Conservation (phyloP, 2,888 invertebrate genomes). For the Leptinotarsa rubiginosa region DNA sequence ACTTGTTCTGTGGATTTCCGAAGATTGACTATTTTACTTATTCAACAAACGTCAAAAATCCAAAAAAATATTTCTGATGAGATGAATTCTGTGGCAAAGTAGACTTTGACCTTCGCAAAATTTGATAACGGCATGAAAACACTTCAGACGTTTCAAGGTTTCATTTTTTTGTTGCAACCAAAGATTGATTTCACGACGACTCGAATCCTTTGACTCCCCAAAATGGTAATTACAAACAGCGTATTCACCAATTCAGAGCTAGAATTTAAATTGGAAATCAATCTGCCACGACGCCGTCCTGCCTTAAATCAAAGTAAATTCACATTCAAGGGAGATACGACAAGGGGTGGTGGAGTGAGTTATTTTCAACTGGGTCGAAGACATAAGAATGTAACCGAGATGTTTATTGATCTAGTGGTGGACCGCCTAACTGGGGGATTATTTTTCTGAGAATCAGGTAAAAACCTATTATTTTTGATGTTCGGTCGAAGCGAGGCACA, state of each 20-base stretch:
- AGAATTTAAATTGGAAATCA: constrained; percentile 5
- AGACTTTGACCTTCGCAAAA: too few relatives aligned
- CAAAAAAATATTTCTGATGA: too few relatives aligned
- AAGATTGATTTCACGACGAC: not conserved
- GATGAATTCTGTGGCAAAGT: too few relatives aligned
- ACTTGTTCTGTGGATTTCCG: too few relatives aligned
- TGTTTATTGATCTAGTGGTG: not conserved
- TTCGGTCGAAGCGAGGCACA: not conserved
- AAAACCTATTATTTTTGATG: not conserved
- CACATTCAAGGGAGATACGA: not conserved
- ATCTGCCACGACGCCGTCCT: constrained; percentile 1
- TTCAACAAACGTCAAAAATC: too few relatives aligned
- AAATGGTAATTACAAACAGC: not conserved
- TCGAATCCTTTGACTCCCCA: not conserved
- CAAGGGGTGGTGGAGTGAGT: not conserved
- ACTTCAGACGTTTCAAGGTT: not conserved
- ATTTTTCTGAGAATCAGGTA: not conserved
- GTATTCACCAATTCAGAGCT: not conserved
- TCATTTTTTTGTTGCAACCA: not conserved
- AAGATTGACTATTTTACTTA: too few relatives aligned
- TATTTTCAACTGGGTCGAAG: not conserved
- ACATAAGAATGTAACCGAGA: not conserved
- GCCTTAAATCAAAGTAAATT: not conserved
- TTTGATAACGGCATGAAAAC: not conserved
- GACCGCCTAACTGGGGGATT: not conserved